Base-by-base conservation (phyloP, 2,113 vertebrate genomes). In the Sphyrna mokarran region DNA sequence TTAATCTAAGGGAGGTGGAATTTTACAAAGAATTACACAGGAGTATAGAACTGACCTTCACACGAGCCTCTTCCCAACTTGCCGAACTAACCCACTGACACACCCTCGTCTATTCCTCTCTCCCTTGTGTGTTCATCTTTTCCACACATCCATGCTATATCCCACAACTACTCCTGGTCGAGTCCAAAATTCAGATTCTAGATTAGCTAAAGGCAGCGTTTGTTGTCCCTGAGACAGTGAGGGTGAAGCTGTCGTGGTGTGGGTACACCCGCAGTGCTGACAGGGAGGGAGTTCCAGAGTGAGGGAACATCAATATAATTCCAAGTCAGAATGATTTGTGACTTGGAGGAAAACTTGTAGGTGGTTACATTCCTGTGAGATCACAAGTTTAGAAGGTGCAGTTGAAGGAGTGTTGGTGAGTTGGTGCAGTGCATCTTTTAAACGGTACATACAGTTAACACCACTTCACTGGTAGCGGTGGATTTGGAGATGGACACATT, bases 1-100 rank as follows among this genome's bases (percentile, higher is more conserved):
- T 99, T 99, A 95, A 98, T 97, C 98, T 99, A 96, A 20, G 1
- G 95, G 1, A 37, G 29, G 18, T 14, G 61, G 87, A 63, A 18
- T 83, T 37, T 37, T 18, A 83, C n/a, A 37, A 16, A 6, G n/a
- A 37, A 18, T 83, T 40, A 83, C n/a, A 83, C 14, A 18, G n/a
- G 14, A 83, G n/a, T 83, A 54, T 14, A 0, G 0, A 16, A 2
- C 78, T 37, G n/a, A 11, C 16, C 14, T 37, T 11, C 33, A n/a
- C 33, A 14, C 14, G 11, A 80, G 13, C 9, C 13, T 80, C 33
- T n/a, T n/a, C 76, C 13, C 9, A 80, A 33, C 33, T 14, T 14
- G 33, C 13, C 16, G n/a, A 83, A 18, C 78, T 83, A 37, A 37
- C 78, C n/a, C n/a, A 37, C 40, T 16, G 40, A 37, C 78, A 37